A percentile compares a stretch with the other conserved stretches of the same genome.
phyloP scores from a whole-genome alignment of 2,888 invertebrate genomes.

The Papilio gigon region DNA sequence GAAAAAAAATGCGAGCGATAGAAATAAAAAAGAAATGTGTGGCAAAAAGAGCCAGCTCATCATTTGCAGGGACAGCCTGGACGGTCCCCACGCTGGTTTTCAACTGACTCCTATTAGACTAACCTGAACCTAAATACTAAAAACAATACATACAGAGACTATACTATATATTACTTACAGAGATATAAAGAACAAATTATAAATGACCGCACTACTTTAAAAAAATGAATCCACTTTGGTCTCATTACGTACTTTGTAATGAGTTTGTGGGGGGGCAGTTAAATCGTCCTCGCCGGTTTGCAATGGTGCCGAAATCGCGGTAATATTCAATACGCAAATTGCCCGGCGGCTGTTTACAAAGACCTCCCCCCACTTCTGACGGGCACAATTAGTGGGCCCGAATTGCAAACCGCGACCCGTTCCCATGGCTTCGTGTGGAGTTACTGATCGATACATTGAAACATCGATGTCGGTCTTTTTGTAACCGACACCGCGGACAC shows the following conservation, averaged over 20 bases:
- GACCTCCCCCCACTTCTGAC: constrained; percentile 46
- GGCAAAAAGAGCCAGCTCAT: no score
- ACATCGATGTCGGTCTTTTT: constrained; percentile 5
- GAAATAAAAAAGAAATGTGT: no score
- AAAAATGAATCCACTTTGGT: neutral
- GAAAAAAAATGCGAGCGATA: no score
- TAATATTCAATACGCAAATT: constrained; percentile 72
- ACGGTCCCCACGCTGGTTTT: no score
- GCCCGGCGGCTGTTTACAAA: constrained; percentile 73
- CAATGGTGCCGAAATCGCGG: constrained; percentile 55
- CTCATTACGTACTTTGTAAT: constrained; percentile 39
- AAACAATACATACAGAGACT: no score
- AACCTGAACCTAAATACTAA: no score
- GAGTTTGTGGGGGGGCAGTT: constrained; percentile 28
- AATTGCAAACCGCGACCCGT: constrained; percentile 57
- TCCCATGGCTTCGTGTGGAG: constrained; percentile 33
- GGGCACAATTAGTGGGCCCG: constrained; percentile 59
- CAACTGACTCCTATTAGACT: no score
- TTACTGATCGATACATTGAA: constrained; percentile 36
- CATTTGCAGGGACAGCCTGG: no score
- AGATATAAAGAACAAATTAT: no score
- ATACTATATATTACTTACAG: no score
- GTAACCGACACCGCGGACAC: neutral
- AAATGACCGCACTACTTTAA: constrained; percentile 2
- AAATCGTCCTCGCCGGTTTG: constrained; percentile 29